A percentile compares a stretch with the other conserved stretches of the same genome.
These are phyloP conservation scores for Lycocerus yunnanus DNA, from an alignment of 2,888 invertebrate genomes.

Conservation along the genomic window DNA sequence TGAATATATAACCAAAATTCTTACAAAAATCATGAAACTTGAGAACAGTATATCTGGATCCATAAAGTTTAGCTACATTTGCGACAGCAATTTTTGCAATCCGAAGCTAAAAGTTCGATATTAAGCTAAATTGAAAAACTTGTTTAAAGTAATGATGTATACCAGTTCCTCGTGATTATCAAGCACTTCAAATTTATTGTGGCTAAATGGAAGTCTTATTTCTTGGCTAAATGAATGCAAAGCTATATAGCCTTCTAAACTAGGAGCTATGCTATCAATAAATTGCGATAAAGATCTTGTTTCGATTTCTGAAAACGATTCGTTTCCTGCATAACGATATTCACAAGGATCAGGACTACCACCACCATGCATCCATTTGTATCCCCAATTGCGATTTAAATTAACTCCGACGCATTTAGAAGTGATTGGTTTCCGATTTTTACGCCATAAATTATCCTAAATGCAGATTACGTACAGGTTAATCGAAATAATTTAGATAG, in stretches of 20 bases:
- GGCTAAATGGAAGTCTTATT: slow-evolving; percentile 72
- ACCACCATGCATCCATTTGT: slow-evolving; percentile 17
- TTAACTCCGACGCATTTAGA: slow-evolving; percentile 47
- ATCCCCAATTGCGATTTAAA: too few relatives aligned
- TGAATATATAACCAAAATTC: neutral
- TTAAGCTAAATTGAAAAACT: neutral
- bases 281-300: slow-evolving; percentile 61
- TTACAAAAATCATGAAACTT: too few relatives aligned
- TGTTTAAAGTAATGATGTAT: slow-evolving; percentile 37
- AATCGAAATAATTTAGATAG: too few relatives aligned
- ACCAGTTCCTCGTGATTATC: slow-evolving; percentile 66
- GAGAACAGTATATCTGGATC: slow-evolving; percentile 46
- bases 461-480: too few relatives aligned
- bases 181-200: slow-evolving; percentile 60
- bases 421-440: too few relatives aligned
- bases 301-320: slow-evolving; percentile 74
- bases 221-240: slow-evolving; percentile 78
- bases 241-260: slow-evolving; percentile 66
- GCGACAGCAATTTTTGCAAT: slow-evolving; percentile 28
- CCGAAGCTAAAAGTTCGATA: slow-evolving; percentile 2
- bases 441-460: too few relatives aligned
- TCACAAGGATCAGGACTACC: slow-evolving; percentile 62
- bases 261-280: slow-evolving; percentile 55
- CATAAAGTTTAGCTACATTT: slow-evolving; percentile 49
- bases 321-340: slow-evolving; percentile 68